Evolutionary conservation across 2,113 vertebrate species (phyloP).

Genomic region (Leucosticte australis): DNA sequence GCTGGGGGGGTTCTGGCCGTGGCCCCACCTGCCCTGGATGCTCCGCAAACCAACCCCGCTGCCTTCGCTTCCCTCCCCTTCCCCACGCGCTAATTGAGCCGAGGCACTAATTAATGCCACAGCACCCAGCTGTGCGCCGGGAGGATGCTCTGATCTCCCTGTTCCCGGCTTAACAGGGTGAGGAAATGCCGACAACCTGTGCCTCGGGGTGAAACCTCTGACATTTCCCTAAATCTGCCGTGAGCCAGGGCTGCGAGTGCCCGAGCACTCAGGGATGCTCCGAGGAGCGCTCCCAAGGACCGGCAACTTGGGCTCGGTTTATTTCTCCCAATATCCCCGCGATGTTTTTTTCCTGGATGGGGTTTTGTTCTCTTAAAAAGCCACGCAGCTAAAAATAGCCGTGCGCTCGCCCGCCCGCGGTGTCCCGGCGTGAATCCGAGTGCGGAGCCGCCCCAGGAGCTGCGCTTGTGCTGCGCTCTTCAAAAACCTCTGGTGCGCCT

Average conservation of each 20-base stretch:
- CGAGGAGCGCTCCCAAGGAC: not conserved
- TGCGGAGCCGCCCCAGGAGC: not conserved
- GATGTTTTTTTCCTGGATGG: not conserved
- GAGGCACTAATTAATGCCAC: not conserved
- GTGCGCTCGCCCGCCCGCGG: not conserved
- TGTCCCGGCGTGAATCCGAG: not conserved
- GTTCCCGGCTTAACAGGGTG: fast-evolving
- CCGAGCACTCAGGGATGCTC: not conserved
- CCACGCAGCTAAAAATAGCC: not conserved
- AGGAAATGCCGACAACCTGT: not conserved
- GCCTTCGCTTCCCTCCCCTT: not conserved
- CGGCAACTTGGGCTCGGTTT: fast-evolving
- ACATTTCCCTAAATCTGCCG: fast-evolving
- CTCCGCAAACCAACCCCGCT: not conserved
- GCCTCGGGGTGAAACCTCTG: not conserved
- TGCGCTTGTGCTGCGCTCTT: not conserved
- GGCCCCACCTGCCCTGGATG: not conserved
- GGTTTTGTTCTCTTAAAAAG: conserved; percentile 28
- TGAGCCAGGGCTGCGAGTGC: fast-evolving
- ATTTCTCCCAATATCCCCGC: fast-evolving
- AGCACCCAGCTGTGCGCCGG: not conserved
- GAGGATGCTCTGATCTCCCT: not conserved
- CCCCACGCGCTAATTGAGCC: not conserved
- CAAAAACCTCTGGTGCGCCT: not conserved
- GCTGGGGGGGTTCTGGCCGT: fast-evolving